Evolutionary conservation across 2,113 vertebrate genomes (phyloP), one percentile per base, ranked within the genome.

Genomic region (Ardeotis arabs): DNA sequence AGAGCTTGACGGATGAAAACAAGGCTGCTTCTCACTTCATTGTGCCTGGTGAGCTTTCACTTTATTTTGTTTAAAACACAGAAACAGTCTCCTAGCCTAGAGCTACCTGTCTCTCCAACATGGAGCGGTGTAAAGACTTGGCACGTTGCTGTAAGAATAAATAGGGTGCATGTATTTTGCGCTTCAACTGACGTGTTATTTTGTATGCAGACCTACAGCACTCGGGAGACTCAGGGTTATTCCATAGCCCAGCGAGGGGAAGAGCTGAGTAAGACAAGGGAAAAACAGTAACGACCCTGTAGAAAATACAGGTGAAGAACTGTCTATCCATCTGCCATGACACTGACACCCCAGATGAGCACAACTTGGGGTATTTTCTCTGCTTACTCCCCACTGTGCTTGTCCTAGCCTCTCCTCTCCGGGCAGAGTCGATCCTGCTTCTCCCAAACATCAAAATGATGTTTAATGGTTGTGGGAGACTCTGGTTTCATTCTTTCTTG

Each of bases 281-380:
- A 44, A 68, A 64, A 60, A 6, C 10, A 76, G 68, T 52, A 88
- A 73, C 6, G 49, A 7, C 18, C 29, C 14, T n/a, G 44, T 64
- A 64, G 44, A 55, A 90, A 84, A 73, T 35, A 17, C 4, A 60
- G 12, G 10, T n/a, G 37, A 33, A 70, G 35, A 79, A 13, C 5
- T n/a, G 18, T 35, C 35, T 45, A 18, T 58, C 28, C 29, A 4
- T 39, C 49, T 92, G 50, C 55, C 35, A 31, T 6, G 39, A 8
- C 10, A 17, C 2, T 1, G 63, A 56, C 14, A 29, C 4, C 8
- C 7, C 0, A 0, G 8, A 31, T 29, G 22, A 37, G 37, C 59
- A 73, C 7, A 21, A 10, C 35, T 83, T 39, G 18, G 31, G 9
- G 53, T 35, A 6, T 53, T 88, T 77, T 53, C 39, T 73, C 59